Evolutionary conservation across 2,797 vertebrate genomes (phyloP), one percentile per base, ranked within the genome.

Genomic region (Diglossa cyanea): DNA sequence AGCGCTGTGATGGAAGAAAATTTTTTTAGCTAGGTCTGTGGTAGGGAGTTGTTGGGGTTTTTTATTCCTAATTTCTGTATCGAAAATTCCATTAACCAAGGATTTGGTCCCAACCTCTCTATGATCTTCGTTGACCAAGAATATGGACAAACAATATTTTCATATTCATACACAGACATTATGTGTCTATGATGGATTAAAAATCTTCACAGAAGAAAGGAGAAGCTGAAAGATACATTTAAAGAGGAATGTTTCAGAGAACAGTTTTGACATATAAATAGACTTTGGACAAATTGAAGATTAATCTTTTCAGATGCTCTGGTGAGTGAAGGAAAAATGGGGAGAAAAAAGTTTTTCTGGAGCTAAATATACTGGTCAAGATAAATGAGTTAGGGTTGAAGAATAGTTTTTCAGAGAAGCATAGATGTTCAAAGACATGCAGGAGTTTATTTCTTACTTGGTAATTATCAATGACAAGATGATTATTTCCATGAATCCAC

Each of bases 401-500:
- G 26, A 83, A 48, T 0, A 62, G 14, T 73, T 89, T 79, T 70
- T 74, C 31, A 65, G 42, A 84, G 50, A 50, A 35, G 7, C 6
- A 24, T 15, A 42, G 33, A 7, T 51, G 15, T 63, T 88, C 58
- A 73, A 86, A 75, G 37, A 24, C 7, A 50, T 79, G 88, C 66
- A 40, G 55, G 47, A 81, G 35, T 74, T 93, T 82, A 23, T 76
- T 94, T 86, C 67, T 86, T 44, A 63, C 17, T 76, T 73, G n/a
- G 35, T 62, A 94, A 89, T 88, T 92, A 61, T 76, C 44, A 82
- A 58, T 86, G 54, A 72, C 42, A 54, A 47, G 67, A 68, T 60
- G 44, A 75, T 94, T 88, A 66, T 75, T 94, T 50, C 33, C 55
- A 78, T 58, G 70, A 91, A 91, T 47, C 61, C 10, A 48, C 57